These are phyloP conservation scores for Melanerpes aurifrons DNA, from an alignment of 2,113 vertebrate species.

Conservation along the genomic window DNA sequence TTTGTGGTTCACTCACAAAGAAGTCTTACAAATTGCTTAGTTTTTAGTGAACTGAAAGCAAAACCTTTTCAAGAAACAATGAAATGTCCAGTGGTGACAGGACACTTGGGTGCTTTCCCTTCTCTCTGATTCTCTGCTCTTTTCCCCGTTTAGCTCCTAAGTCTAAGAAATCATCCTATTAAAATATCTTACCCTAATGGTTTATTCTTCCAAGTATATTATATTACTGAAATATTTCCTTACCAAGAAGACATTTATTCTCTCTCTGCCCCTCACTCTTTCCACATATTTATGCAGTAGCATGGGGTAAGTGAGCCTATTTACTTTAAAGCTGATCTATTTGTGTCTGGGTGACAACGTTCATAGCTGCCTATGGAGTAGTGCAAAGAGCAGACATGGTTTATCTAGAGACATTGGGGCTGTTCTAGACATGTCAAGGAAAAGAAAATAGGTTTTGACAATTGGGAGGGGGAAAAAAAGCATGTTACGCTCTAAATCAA, in stretches of 20 bases:
- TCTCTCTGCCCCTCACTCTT: not conserved
- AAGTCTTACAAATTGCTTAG: not conserved
- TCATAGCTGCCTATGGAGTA: not conserved
- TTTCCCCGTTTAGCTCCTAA: not conserved
- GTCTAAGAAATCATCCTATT: not conserved
- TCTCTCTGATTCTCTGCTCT: not conserved
- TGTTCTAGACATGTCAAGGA: constrained; percentile 4
- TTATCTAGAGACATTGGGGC: not conserved
- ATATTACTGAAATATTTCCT: not conserved
- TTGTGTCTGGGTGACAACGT: not conserved
- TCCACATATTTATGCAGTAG: not conserved
- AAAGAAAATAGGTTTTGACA: constrained; percentile 67
- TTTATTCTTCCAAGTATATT: not conserved
- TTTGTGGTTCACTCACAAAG: rapidly evolving
- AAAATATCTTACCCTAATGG: not conserved
- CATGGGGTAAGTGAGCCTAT: not conserved
- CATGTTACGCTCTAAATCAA: constrained; percentile 60
- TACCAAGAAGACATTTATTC: not conserved
- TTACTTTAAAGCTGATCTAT: not conserved
- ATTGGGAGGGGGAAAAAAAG: not conserved
- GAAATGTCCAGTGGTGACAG: not conserved
- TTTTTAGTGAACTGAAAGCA: not conserved
- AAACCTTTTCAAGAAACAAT: not conserved
- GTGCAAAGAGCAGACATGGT: not conserved
- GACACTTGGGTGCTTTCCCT: not conserved